Evolutionary conservation across 2,797 vertebrate species (phyloP), one percentile per base, ranked within the genome.

Genomic region (Sebastiscus tertius): DNA sequence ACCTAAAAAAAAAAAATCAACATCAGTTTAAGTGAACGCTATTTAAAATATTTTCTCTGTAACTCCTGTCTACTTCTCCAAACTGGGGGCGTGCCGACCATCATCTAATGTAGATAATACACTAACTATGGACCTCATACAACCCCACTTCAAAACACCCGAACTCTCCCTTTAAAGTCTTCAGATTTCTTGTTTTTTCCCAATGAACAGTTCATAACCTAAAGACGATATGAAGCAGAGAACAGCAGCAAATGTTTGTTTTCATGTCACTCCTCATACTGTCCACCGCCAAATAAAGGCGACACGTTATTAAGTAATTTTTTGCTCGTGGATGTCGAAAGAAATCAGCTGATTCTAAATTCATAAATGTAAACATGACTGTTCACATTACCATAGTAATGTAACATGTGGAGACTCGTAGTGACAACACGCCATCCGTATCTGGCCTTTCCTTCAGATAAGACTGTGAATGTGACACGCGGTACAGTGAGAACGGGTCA

Each of bases 401-500:
- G 24, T 24, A 27, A 63, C 54, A 6, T 2, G 2, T 27, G 33
- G 52, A 42, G 29, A n/a, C 8, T 10, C 1, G 31, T 1, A 3
- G 59, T 4, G 66, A 70, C 61, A 54, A 13, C 27, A 18, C 34
- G 58, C 56, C 62, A 42, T 4, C 29, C 49, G 1, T 3, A 7
- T 72, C 36, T 24, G n/a, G 4, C 26, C 14, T 11, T 9, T 24
- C 22, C 11, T 46, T 60, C 58, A 62, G 64, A 59, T 61, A 10
- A 60, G 77, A 64, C 9, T 39, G 4, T 8, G 46, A 46, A 46
- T 54, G 73, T 70, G 79, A 59, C 52, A 20, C 46, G 1, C 26
- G 6, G 72, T 14, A 8, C 34, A 59, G 64, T 58, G 78, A 27
- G 34, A 18, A 52, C 1, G 39, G 77, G 74, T 79, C 82, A 74